Evolutionary conservation across 2,113 vertebrate species (phyloP).

Genomic region (Anolis carolinensis): DNA sequence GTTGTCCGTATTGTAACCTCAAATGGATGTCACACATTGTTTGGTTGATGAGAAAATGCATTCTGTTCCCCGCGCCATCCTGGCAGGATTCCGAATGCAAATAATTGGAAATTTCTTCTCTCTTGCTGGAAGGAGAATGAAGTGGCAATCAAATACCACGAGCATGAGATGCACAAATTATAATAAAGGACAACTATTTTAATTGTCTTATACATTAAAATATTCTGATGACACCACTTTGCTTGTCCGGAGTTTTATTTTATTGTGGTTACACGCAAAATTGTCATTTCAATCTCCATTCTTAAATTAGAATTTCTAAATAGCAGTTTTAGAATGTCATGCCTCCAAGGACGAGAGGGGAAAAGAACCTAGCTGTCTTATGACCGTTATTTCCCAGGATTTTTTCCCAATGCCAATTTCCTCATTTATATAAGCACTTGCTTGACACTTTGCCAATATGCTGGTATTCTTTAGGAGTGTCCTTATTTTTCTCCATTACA

Average conservation of each 20-base stretch:
- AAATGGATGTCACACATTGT: slow-evolving; percentile 14
- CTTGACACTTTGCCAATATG: slow-evolving; percentile 60
- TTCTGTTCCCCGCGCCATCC: not conserved
- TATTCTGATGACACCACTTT: not conserved
- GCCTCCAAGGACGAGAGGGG: not conserved
- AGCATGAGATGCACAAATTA: not conserved
- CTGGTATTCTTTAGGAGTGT: slow-evolving; percentile 51
- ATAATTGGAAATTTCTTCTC: not conserved
- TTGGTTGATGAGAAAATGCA: not conserved
- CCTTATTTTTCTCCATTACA: slow-evolving; percentile 67
- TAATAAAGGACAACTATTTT: not conserved
- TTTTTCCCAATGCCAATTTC: slow-evolving; percentile 34
- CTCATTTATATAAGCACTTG: not conserved
- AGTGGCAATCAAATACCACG: not conserved
- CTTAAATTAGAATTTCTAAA: slow-evolving; percentile 33
- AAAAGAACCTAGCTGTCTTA: slow-evolving; percentile 4
- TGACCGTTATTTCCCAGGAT: slow-evolving; percentile 44
- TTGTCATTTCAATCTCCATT: slow-evolving; percentile 11
- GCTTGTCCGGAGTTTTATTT: not conserved
- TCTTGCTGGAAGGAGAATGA: not conserved
- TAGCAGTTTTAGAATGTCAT: slow-evolving; percentile 30
- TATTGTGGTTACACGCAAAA: slow-evolving; percentile 13
- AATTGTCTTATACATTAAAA: not conserved
- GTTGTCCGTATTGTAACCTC: not conserved
- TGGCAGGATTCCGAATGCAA: slow-evolving; percentile 8